Evolutionary conservation across 92 coral and sea anemone genomes (phyloP), one percentile per base, ranked within the genome.

Genomic region (Porites lobata): DNA sequence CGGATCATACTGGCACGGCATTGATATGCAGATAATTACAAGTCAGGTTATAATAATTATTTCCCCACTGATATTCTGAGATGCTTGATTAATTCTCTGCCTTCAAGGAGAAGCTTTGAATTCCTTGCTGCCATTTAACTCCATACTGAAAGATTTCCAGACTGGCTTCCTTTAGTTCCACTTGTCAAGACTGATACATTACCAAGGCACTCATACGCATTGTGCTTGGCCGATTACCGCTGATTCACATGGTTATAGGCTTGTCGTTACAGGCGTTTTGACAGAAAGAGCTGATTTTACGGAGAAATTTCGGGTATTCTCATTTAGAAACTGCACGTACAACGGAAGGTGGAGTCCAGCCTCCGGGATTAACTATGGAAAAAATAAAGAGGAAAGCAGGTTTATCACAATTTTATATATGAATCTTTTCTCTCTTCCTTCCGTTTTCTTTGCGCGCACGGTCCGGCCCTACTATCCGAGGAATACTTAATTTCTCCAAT

Each of bases 271-370:
- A 97, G 57, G 92, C 96, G 24, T 78, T 83, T 75, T 97, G 96
- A 65, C 98, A 95, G 65, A 96, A 93, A 13, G 94, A 84, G 38
- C 98, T 90, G 82, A 97, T 91, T 83, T 96, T 95, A 56, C 99
- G 96, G 51, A 97, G 96, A 76, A 97, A 97, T 81, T 97, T 97
- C 9, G 99, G 99, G 85, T 96, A 97, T 84, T 97, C 99, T 19
- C 99, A 88, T 89, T 97, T 97, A 14, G 99, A 97, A 26, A 97
- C 98, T 21, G 99, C 99, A 8, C 99, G 98, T 10, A 97, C 99
- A 3, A 97, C 99, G 0, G 99, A 97, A 1, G 99, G 99, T 2
- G 99, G 99, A 13, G 99, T 98, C 99, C 99, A 97, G 9, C 99
- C 99, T 22, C 99, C 99, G 1, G 99, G 99, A 32, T 97, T 97